phyloP scores from a whole-genome alignment of 2,888 invertebrate genomes.

The Gibbula magus region DNA sequence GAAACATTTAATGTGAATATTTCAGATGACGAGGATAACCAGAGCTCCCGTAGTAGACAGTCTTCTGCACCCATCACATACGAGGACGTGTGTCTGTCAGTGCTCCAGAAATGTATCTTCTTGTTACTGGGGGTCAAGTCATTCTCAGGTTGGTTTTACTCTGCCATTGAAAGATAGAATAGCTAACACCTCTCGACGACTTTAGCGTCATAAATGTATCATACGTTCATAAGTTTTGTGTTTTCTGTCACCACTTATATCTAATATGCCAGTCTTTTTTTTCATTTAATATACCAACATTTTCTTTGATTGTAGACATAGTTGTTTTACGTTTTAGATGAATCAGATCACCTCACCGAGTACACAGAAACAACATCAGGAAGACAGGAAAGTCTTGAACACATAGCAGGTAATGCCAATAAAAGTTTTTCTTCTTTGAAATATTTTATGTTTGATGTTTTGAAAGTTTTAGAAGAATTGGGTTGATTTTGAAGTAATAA shows the following conservation, averaged over 20 bases:
- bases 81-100: conserved; percentile 75
- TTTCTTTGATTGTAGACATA: too few species aligned
- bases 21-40: conserved; percentile 37
- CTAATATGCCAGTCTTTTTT: too few species aligned
- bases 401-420: background rate
- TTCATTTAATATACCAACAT: too few species aligned
- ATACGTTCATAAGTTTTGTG: too few species aligned
- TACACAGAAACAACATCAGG: background rate
- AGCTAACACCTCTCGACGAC: too few species aligned
- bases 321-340: background rate
- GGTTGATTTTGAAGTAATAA: too few species aligned
- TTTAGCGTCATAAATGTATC: too few species aligned
- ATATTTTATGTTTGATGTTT: too few species aligned
- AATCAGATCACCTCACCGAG: background rate
- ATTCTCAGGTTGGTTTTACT: conserved; percentile 52
- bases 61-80: conserved; percentile 44
- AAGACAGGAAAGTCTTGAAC: background rate
- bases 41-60: conserved; percentile 4
- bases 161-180: background rate
- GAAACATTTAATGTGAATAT: too few species aligned
- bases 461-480: too few species aligned
- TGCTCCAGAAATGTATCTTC: conserved; percentile 77
- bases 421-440: too few species aligned
- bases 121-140: conserved; percentile 78
- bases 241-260: too few species aligned